Conservation (phyloP, 2,113 vertebrate species). For the Microcebus griseorufus region DNA sequence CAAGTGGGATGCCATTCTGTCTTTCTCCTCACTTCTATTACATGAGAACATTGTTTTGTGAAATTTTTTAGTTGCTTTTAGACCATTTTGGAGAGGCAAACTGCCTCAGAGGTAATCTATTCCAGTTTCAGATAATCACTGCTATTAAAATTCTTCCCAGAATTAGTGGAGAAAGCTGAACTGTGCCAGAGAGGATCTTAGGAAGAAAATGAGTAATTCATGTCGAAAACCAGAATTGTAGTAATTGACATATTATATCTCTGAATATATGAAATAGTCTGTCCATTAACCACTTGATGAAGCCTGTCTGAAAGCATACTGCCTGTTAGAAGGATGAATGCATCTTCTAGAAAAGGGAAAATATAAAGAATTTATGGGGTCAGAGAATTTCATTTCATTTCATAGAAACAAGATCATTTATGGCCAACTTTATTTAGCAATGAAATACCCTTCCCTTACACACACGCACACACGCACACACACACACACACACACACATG, state of each 20-base stretch:
- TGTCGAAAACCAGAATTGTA: slow-evolving; percentile 1
- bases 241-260: neutral
- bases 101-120: neutral
- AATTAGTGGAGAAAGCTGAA: neutral
- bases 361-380: neutral
- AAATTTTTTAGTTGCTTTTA: neutral
- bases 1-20: neutral
- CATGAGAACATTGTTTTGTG: neutral
- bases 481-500: neutral
- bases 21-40: neutral
- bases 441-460: neutral
- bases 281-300: neutral
- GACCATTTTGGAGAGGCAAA: neutral
- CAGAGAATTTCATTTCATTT: neutral
- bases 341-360: neutral
- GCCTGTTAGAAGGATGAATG: neutral
- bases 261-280: neutral
- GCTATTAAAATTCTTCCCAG: neutral
- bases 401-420: neutral
- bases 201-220: neutral
- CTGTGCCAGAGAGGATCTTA: neutral
- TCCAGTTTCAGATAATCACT: neutral
- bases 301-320: neutral
- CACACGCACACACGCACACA: no score
- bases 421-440: neutral